Evolutionary conservation across 2,113 vertebrate species (phyloP).

Genomic region (Piprites chloris): DNA sequence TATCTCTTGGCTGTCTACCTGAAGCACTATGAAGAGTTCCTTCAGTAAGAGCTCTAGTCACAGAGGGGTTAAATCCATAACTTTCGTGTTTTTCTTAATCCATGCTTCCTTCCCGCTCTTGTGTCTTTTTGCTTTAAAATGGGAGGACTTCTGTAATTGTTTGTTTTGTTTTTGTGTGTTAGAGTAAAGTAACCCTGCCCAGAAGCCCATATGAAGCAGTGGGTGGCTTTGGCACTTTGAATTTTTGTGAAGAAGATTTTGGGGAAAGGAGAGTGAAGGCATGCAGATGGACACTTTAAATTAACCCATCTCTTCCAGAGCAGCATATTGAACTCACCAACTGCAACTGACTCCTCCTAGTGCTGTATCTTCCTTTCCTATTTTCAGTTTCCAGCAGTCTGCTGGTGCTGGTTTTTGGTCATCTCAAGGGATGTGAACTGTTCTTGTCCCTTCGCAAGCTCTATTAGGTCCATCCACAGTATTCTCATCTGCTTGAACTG

Average conservation of each 20-base stretch:
- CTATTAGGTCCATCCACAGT: not conserved
- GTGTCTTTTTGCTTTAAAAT: not conserved
- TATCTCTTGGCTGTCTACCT: not conserved
- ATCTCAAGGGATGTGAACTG: not conserved
- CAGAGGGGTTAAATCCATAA: not conserved
- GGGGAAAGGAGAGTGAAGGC: not conserved
- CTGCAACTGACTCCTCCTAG: not conserved
- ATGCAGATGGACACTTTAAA: not conserved
- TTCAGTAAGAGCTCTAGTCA: not conserved
- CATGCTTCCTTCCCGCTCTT: not conserved
- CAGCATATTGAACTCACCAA: not conserved
- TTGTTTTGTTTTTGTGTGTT: not conserved
- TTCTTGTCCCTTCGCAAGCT: not conserved
- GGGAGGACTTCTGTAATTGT: not conserved
- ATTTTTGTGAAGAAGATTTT: not conserved
- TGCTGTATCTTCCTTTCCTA: accelerated
- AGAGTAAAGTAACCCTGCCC: not conserved
- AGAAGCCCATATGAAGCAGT: not conserved
- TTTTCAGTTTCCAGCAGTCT: not conserved
- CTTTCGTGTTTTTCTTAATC: not conserved
- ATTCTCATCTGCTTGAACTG: not conserved
- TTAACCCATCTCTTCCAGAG: not conserved
- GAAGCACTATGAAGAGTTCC: not conserved
- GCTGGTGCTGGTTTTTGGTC: not conserved
- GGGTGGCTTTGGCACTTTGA: accelerated